Evolutionary conservation across 1,140 invertebrate species (phyloP).

Genomic region (Eumaeus atala): DNA sequence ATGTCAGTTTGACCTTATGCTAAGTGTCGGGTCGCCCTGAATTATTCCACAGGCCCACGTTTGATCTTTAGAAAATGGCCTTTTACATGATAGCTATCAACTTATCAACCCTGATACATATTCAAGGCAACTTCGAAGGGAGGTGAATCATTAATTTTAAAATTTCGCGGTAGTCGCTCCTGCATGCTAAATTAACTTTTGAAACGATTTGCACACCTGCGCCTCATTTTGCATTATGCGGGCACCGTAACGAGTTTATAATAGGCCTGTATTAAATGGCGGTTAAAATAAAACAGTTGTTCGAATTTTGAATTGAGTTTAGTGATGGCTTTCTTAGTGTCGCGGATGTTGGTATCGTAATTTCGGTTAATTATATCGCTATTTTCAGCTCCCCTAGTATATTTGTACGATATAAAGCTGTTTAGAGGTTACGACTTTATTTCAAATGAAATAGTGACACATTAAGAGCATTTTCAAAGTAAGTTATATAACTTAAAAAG

Average conservation of each 20-base stretch:
- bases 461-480: no score
- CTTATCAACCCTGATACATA: conserved; percentile 31
- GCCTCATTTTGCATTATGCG: neutral
- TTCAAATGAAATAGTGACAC: no score
- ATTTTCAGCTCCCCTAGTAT: no score
- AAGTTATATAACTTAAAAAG: no score
- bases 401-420: no score
- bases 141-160: conserved; percentile 6
- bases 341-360: no score
- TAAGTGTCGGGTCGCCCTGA: conserved; percentile 46
- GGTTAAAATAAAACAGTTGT: neutral
- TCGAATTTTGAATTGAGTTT: no score
- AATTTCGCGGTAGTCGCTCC: neutral
- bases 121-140: conserved; percentile 11
- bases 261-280: conserved; percentile 1
- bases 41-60: conserved; percentile 47
- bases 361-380: no score
- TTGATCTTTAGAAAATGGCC: conserved; percentile 59
- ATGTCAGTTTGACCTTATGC: conserved; percentile 70
- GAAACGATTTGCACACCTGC: conserved; percentile 5
- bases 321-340: no score
- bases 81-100: conserved; percentile 55
- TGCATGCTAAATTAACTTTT: conserved; percentile 1
- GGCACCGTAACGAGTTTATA: neutral
- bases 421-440: no score